phyloP scores from a whole-genome alignment of 1,140 invertebrate genomes.

The Brachionus angularis region DNA sequence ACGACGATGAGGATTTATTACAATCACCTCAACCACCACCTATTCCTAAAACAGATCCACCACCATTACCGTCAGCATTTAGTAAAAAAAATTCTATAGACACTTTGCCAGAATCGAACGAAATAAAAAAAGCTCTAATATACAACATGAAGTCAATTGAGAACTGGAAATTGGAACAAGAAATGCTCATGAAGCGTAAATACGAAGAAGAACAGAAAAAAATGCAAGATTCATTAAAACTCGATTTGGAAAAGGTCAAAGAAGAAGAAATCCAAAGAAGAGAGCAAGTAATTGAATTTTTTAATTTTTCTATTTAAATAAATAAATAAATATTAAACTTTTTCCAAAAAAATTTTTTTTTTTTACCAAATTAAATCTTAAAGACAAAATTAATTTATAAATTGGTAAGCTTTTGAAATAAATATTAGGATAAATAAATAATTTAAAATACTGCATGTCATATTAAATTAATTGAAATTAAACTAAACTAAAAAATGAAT shows the following conservation, averaged over 20 bases:
- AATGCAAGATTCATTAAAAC: slow-evolving; percentile 10
- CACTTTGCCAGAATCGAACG: background rate
- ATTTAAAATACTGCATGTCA: too few species aligned
- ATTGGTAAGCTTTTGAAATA: slow-evolving; percentile 20
- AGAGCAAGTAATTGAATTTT: slow-evolving; percentile 19
- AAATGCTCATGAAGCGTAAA: slow-evolving; percentile 27
- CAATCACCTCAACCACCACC: slow-evolving; percentile 23
- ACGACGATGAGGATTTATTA: slow-evolving; percentile 34
- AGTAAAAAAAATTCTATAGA: background rate
- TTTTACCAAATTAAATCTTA: too few species aligned
- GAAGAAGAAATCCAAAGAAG: slow-evolving; percentile 39
- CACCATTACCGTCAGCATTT: slow-evolving; percentile 8
- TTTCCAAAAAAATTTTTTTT: too few species aligned
- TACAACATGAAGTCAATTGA: slow-evolving; percentile 41
- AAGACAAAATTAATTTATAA: slow-evolving; percentile 30
- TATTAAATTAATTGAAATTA: background rate
- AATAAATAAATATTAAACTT: too few species aligned
- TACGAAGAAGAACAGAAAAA: slow-evolving; percentile 40
- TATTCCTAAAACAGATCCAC: slow-evolving; percentile 25
- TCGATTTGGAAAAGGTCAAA: slow-evolving; percentile 24
- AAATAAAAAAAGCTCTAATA: slow-evolving; percentile 13
- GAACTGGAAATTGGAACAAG: slow-evolving; percentile 40
- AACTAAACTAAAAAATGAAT: background rate
- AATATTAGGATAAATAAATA: too few species aligned
- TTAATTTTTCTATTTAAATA: background rate